Base-by-base conservation (phyloP, 2,888 invertebrate species). In the Nipponacmea schrenckii region DNA sequence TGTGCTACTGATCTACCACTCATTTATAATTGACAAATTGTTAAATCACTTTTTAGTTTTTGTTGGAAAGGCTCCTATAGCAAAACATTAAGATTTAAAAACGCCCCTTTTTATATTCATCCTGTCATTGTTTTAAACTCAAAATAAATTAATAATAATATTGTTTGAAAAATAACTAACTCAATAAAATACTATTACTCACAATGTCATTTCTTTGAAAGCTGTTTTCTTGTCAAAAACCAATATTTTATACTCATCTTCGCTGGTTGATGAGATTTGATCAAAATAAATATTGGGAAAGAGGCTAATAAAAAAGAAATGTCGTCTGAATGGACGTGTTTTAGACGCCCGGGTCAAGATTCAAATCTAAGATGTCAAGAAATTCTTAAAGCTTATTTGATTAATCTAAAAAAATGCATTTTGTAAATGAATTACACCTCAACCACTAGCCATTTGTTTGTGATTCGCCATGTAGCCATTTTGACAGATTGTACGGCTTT, bases 191-290 rank as follows among this genome's bases (percentile, higher is more conserved):
- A 8, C 39, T 39, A 39, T 39, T 39, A 39, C 8, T 39, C 39
- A 39, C 39, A 39, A 39, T 39, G 39, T 39, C 39, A 56, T 56
- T 56, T 56, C 20, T 24, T 24, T 56, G 56, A 56, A 56, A 56
- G 56, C 56, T 56, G 56, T 56, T 56, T 56, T 56, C 56, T 5
- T 56, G 56, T 56, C 56, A 56, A 56, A 56, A 56, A 56, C 20
- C 24, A 56, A 56, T 56, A 56, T 56, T 56, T 56, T 56, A 8
- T 10, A 56, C 20, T 56, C 20, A 56, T 20, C 20, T 24, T 20
- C 12, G 14, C 10, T 24, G 12, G 56, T 56, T 56, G 56, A 56
- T 56, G 56, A 24, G 20, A 20, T 50, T 17, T 50, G n/a, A 50
- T 50, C 50, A 20, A 50, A 56, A 56, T 56, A 56, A 56, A 56